Evolutionary conservation across 2,888 invertebrate genomes (phyloP), one percentile per base, ranked within the genome.

Genomic region (Tetragonula carbonaria): DNA sequence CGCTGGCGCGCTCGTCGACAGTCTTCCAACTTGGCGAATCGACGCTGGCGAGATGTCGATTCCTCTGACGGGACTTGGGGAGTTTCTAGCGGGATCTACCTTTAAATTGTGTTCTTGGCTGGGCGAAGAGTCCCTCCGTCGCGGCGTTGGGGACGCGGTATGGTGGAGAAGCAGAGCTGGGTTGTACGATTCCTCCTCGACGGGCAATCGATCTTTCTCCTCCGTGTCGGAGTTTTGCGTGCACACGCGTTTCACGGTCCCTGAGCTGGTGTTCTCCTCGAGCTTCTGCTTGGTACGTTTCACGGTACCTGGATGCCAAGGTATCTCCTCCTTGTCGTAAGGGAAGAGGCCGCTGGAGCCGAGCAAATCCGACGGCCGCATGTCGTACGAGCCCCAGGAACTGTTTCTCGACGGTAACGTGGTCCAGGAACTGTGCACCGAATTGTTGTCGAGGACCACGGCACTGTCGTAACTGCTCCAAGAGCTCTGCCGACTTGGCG

Each of bases 381-480:
- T 96, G 90, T 97, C 97, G 91, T 97, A 97, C 13, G 97, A 97
- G 21, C 97, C 96, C 96, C 97, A 97, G 67, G 97, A 97, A 94
- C 97, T 96, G 89, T 97, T 97, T 74, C 97, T 95, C 57, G 96
- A 96, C 0, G 97, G 96, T 78, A 96, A 90, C 5, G 96, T 95
- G 82, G 97, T 97, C 97, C 98, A 97, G 63, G 97, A 97, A 87
- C 97, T 97, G 93, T 97, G 97, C 16, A 97, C 96, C 80, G 97
- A 97, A 53, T 97, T 96, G 89, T 97, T 97, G 84, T 96, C 96
- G 84, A 97, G 95, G 70, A 96, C 97, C 57, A 97, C 97, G 50
- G 97, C 97, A 93, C 97, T 97, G 94, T 97, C 97, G 93, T 96
- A 96, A 91, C 96, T 96, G 92, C 96, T 96, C 97, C 97, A 97